Percentiles rank a stretch among this genome's conserved stretches.
phyloP scores from a whole-genome alignment of 2,888 invertebrate species.

The Bembecia ichneumoniformis region DNA sequence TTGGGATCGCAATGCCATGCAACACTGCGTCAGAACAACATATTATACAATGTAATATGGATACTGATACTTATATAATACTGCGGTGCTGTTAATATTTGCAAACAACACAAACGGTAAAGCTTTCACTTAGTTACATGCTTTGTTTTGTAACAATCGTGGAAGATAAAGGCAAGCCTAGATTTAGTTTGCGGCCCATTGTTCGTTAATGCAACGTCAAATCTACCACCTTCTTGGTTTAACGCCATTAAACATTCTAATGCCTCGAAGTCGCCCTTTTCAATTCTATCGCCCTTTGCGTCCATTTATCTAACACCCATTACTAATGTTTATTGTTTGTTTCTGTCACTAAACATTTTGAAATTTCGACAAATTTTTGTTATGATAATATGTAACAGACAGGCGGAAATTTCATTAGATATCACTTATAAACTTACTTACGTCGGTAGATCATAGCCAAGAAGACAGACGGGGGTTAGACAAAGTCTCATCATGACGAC shows the following conservation, averaged over 20 bases:
- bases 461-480: too few relatives aligned
- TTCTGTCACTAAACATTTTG: neutral
- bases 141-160: constrained; percentile 52
- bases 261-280: constrained; percentile 33
- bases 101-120: constrained; percentile 11
- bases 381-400: too few relatives aligned
- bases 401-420: too few relatives aligned
- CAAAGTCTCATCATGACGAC: too few relatives aligned
- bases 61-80: neutral
- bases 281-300: constrained; percentile 27
- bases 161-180: constrained; percentile 47
- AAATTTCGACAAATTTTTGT: too few relatives aligned
- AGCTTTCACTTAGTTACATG: constrained; percentile 49
- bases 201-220: constrained; percentile 57
- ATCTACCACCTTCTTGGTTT: constrained; percentile 38
- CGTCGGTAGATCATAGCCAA: too few relatives aligned
- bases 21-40: neutral
- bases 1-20: neutral
- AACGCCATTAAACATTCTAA: constrained; percentile 48
- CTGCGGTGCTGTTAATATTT: neutral
- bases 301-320: constrained; percentile 22
- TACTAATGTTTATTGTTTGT: constrained; percentile 20
- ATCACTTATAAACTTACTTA: too few relatives aligned
- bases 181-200: constrained; percentile 49
- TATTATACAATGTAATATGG: neutral